Evolutionary conservation across 2,888 invertebrate species (phyloP), one percentile per base, ranked within the genome.

Genomic region (Melanargia galathea): DNA sequence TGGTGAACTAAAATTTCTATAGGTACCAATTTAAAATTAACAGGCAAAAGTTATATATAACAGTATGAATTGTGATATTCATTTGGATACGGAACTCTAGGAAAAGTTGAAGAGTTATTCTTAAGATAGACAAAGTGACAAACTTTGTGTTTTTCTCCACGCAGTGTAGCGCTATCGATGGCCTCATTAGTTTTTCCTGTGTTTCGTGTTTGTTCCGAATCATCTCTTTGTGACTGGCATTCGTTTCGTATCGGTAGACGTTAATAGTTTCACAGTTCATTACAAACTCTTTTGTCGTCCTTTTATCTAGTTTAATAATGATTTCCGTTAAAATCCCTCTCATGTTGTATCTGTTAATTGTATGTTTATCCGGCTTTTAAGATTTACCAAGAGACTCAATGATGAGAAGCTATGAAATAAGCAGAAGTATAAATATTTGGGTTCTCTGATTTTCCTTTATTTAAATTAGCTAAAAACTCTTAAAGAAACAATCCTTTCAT

Each of bases 211-310:
- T 68, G 68, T 72, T 69, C 59, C 65, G 60, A 68, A 70, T 67
- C 63, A 64, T 71, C 54, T 70, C 61, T 74, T 65, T 66, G 68
- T 69, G 58, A 69, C 52, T 60, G 63, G 69, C 63, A 66, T 60
- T 61, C 60, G 65, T 71, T 73, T 75, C 66, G 63, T 69, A 66
- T 63, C 60, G 64, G 64, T 49, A 60, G 64, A 71, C 65, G 60
- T 68, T 66, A 68, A 70, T 73, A 71, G 61, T 71, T 75, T 73
- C 71, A 72, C 72, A 70, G 69, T 68, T 73, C 70, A 70, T 75
- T 74, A 71, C 65, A 69, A n/a, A 63, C 58, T 71, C 65, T 69
- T 72, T 72, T 75, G 63, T 66, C 60, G 60, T 67, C 38, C 24
- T 52, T 68, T 63, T 60, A 68, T 67, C 61, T 62, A 33, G 62